phyloP scores from a whole-genome alignment of 2,113 vertebrate genomes.

The Amblyopsis rosae region DNA sequence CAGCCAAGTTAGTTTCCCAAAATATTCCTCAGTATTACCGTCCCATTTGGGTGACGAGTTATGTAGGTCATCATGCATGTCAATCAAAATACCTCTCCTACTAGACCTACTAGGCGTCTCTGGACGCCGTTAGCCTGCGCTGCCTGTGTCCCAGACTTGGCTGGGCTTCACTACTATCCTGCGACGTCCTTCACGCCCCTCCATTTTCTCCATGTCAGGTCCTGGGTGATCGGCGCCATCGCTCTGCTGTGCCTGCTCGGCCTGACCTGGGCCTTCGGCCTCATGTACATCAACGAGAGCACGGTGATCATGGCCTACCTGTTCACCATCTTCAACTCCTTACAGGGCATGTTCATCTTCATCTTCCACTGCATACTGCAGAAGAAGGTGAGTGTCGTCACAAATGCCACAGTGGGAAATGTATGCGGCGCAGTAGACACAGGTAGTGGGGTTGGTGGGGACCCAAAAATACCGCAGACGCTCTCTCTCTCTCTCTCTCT shows the following conservation, averaged over 20 bases:
- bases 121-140: too few relatives aligned
- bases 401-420: neutral
- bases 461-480: neutral
- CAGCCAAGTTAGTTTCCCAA: too few relatives aligned
- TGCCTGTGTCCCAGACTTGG: too few relatives aligned
- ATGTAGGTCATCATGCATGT: too few relatives aligned
- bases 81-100: too few relatives aligned
- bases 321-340: constrained; percentile 99
- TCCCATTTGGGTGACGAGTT: too few relatives aligned
- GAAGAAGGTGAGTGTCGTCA: constrained; percentile 88
- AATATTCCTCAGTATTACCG: too few relatives aligned
- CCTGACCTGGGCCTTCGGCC: constrained; percentile 97
- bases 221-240: constrained; percentile 98
- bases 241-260: constrained; percentile 97
- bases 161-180: too few relatives aligned
- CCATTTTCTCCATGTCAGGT: constrained; percentile 72
- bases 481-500: neutral
- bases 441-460: too few relatives aligned
- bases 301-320: constrained; percentile 99
- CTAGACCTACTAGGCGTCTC: too few relatives aligned
- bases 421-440: neutral
- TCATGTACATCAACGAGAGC: constrained; percentile 99
- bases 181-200: too few relatives aligned
- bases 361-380: constrained; percentile 99
- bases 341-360: constrained; percentile 99